Base-by-base conservation (phyloP, 2,113 vertebrate species). In the Leucopsar rothschildi region DNA sequence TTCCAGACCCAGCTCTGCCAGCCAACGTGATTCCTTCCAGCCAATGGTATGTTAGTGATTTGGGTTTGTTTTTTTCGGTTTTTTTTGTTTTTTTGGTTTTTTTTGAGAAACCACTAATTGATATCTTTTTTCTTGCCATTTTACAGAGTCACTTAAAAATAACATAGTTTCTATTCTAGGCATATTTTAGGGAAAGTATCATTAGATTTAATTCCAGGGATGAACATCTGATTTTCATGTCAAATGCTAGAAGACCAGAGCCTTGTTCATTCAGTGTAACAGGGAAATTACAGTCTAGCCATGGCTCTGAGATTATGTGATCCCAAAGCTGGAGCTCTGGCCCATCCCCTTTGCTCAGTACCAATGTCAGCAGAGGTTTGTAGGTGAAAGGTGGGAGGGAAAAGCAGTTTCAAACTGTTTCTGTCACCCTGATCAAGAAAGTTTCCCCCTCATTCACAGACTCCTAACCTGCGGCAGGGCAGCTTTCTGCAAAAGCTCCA, bases 41-140 rank as follows among this genome's bases (percentile, higher is more conserved):
- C 75, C 82, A 95, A 21, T 28, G 78, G 35, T 11, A 90, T 50
- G 63, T 35, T 52, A 80, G 68, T 45, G 63, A 63, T 66, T 6
- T 12, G 14, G 49, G 53, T 0, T 10, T 53, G 11, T 9, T 39
- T 39, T 11, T 39, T 39, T 39, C 11, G 9, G 8, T 39, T 56
- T 50, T 52, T 9, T 37, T 37, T 19, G 31, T 50, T 57, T 57
- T 50, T n/a, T 23, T n/a, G n/a, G 90, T 53, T 50, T 57, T 57
- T 50, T n/a, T 23, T n/a, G n/a, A 91, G 66, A 91, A 92, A 90
- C 84, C 91, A 92, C 91, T 92, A 89, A 97, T 76, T 83, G 82
- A 28, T 70, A 94, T 45, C 45, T 85, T 69, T 84, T 95, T 75
- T 33, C 56, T 76, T 49, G 44, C 50, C 63, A 71, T 88, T 88